Conservation (phyloP, 2,888 invertebrate genomes). For the Campoplex nolae region DNA sequence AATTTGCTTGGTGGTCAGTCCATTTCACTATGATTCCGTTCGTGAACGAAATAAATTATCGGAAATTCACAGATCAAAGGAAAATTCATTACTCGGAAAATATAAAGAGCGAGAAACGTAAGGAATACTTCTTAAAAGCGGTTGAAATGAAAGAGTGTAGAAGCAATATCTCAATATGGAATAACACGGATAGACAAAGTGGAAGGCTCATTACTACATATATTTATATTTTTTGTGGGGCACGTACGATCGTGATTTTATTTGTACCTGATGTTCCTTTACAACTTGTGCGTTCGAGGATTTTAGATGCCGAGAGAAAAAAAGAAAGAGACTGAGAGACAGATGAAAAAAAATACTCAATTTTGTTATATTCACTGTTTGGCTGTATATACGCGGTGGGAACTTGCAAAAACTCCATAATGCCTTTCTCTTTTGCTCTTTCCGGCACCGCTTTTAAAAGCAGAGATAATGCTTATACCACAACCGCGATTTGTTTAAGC, state of each 20-base stretch:
- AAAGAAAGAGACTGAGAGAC: conserved; percentile 33
- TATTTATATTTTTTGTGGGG: no score
- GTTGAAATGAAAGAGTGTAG: no score
- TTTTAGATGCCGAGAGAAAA: conserved; percentile 34
- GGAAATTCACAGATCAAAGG: not conserved
- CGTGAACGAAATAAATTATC: no score
- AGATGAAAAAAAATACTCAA: not conserved
- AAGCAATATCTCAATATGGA: no score
- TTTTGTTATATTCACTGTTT: conserved; percentile 38
- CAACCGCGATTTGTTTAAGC: conserved; percentile 59
- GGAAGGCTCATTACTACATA: no score
- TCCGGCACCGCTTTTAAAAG: not conserved
- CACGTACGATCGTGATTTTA: conserved; percentile 48
- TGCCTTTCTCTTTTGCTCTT: conserved; percentile 9
- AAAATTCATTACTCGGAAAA: not conserved
- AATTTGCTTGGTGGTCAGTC: no score
- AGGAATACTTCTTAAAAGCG: no score
- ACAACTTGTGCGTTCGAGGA: conserved; percentile 50
- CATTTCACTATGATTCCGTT: no score
- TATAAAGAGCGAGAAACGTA: not conserved
- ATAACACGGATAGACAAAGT: no score
- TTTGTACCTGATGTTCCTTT: conserved; percentile 38
- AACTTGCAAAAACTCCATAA: conserved; percentile 59
- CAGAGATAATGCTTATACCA: conserved; percentile 38
- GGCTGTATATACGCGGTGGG: conserved; percentile 33